Evolutionary conservation across 2,113 vertebrate species (phyloP).

Genomic region (Psammodynastes pulverulentus): DNA sequence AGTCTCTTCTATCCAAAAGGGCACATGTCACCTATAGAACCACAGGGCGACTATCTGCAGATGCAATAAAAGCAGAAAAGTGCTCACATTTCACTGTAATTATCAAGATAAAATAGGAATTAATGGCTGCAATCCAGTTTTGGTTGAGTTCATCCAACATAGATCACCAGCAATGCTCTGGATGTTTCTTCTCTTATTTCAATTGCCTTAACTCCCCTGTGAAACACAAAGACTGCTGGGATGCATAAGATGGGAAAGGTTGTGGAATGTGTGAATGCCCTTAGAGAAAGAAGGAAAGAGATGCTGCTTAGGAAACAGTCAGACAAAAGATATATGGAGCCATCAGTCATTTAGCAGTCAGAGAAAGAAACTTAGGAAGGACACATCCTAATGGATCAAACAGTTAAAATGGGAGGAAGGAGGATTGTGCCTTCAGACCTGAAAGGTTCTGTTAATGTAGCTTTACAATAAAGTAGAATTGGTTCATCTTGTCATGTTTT

Average conservation of each 20-base stretch:
- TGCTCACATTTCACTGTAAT: not conserved
- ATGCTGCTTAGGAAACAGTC: not conserved
- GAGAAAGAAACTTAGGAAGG: not conserved
- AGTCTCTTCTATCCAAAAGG: not conserved
- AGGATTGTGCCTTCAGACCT: not conserved
- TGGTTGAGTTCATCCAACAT: not conserved
- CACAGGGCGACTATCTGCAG: not conserved
- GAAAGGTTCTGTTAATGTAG: too few relatives aligned
- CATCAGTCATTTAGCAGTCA: not conserved
- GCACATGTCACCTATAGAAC: not conserved
- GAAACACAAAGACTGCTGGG: not conserved
- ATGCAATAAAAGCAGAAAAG: not conserved
- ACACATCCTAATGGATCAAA: not conserved
- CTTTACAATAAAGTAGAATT: not conserved
- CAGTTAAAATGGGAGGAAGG: not conserved
- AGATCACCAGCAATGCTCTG: not conserved
- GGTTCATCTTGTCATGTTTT: not conserved
- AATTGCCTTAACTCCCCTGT: not conserved
- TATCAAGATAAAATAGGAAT: not conserved
- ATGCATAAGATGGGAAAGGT: not conserved
- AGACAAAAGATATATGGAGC: not conserved
- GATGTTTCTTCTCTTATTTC: not conserved
- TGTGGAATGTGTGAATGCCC: not conserved
- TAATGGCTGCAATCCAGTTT: not conserved
- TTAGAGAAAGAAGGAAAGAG: not conserved